Evolutionary conservation across 2,113 vertebrate species (phyloP), one percentile per base, ranked within the genome.

Genomic region (Perccottus glenii): DNA sequence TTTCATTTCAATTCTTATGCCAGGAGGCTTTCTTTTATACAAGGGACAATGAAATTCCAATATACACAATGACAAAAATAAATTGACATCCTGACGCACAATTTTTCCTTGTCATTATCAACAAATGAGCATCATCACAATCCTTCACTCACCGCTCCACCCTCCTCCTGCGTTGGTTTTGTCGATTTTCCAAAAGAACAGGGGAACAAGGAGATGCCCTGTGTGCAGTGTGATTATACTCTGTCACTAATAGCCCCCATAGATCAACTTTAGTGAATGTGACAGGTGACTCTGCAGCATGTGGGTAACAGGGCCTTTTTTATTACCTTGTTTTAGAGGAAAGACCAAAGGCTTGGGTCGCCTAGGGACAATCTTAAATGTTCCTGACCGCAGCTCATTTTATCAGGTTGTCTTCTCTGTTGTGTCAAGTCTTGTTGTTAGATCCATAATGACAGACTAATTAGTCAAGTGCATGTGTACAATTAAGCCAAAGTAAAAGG

Each of bases 131-230:
- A 33, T 73, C 49, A 67, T 56, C 43, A 9, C 35, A 58, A 43
- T 43, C 9, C 36, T 44, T 27, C 61, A 43, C 62, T 61, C 36
- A 48, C 52, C 55, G 32, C 49, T 50, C 50, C 36, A 35, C 19
- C 19, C 35, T 11, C 9, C 36, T 11, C n/a, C 36, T 3, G 32
- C 19, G 15, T 11, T 60, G 56, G 9, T 16, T 64, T 9, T 14
- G 53, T 51, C 46, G 43, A 36, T 49, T 76, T 75, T 73, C 78
- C 85, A 15, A 80, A 89, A 35, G 80, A 82, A 46, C 40, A 35
- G 2, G 33, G 3, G 50, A 69, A 86, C 59, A 84, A 81, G 50
- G 70, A 86, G 49, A 32, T 6, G 3, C 14, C 66, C 4, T 36
- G 45, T 36, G 58, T 61, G 58, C 79, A 71, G 58, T 80, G 67